Base-by-base conservation (phyloP, 2,113 vertebrate genomes). In the Petaurus breviceps region DNA sequence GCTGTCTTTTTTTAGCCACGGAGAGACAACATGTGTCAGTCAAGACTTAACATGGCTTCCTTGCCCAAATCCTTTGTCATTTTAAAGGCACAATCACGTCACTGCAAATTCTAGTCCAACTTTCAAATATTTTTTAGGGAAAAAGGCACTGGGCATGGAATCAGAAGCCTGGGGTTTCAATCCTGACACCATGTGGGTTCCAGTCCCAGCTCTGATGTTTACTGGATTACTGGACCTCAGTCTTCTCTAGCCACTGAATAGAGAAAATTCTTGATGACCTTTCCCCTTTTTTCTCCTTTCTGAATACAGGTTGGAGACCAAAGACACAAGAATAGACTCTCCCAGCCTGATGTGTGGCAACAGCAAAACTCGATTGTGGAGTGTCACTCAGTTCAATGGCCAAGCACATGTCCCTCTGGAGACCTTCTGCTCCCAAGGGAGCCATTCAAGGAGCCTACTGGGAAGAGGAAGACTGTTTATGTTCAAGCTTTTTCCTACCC, bases 1-100 rank as follows among this genome's bases (percentile, higher is more conserved):
- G 43, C 19, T 43, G 19, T 23, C n/a, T 96, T 94, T 93, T 93
- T 94, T 95, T 95, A 90, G 97, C 93, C 47, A 90, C 91, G 94
- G n/a, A 43, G 16, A n/a, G 16, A 84, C 16, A 84, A 43, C 68
- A 43, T 84, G 68, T 84, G 68, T 43, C 68, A 84, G n/a, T 84
- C 19, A 84, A 43, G n/a, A 22, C 68, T 84, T 84, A 84, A 84
- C 68, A 84, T 84, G 68, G 7, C n/a, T 19, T 43, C 6, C 19
- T 84, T 84, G 37, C 19, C 68, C 7, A 43, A 84, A 8, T 22
- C 19, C 19, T 84, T 43, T 43, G 19, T 84, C 19, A 43, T 84
- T 84, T 84, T 43, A 22, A 84, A 23, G 68, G 37, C 19, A 23
- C 16, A 43, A 84, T 43, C 19, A 84, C 8, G 68, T 8, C 68